These are phyloP conservation scores for Sorex maritimensis DNA, from an alignment of 2,797 vertebrate genomes.

Conservation along the genomic window DNA sequence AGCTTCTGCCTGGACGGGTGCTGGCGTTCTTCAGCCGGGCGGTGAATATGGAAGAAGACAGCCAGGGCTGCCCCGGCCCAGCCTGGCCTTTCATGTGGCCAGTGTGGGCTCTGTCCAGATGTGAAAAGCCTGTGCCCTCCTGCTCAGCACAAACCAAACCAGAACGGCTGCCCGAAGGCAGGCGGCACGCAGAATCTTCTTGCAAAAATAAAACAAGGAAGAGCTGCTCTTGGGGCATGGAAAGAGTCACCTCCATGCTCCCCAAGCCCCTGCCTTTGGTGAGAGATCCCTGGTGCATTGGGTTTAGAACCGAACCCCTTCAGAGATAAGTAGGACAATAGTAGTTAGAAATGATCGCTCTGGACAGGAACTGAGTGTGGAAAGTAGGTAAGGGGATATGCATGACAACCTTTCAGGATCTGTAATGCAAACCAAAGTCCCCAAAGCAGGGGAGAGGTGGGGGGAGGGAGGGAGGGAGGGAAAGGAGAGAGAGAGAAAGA, in stretches of 20 bases:
- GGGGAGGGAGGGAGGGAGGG: no score
- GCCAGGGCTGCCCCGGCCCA: not conserved
- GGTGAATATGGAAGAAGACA: not conserved
- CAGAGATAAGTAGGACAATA: no score
- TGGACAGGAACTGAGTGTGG: no score
- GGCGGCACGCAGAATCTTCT: not conserved
- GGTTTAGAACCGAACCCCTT: constrained; percentile 31
- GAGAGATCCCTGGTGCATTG: constrained; percentile 18
- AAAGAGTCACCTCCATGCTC: not conserved
- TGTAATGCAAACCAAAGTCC: no score
- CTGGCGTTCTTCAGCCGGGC: not conserved
- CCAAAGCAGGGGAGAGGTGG: no score
- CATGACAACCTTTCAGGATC: no score
- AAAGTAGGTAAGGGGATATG: no score
- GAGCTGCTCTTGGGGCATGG: not conserved
- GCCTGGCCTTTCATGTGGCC: not conserved
- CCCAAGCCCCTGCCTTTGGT: constrained; percentile 14
- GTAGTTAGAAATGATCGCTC: no score
- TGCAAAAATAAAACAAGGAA: not conserved
- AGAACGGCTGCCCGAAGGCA: not conserved
- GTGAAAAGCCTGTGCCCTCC: constrained; percentile 12
- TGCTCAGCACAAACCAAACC: not conserved
- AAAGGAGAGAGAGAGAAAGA: no score
- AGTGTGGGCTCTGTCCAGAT: constrained; percentile 37
- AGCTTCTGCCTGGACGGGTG: not conserved